A percentile compares a stretch with the other conserved stretches of the same genome.
phyloP scores from a whole-genome alignment of 2,888 invertebrate genomes.

The Drosophila tripunctata region DNA sequence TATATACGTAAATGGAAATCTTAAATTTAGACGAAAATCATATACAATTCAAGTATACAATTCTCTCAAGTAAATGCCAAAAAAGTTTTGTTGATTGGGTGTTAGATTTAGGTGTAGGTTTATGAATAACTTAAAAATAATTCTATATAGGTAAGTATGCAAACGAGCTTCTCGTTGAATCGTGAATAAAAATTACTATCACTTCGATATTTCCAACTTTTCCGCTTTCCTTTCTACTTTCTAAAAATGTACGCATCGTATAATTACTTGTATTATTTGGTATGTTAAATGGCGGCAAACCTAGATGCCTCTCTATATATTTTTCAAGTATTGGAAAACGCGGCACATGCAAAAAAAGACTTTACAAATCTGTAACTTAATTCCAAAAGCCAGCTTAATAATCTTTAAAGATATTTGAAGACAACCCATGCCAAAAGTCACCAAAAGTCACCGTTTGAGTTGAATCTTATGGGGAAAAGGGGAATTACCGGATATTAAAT shows the following conservation, averaged over 20 bases:
- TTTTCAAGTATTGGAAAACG: slow-evolving; percentile 38
- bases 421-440: slow-evolving; percentile 63
- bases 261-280: slow-evolving; percentile 63
- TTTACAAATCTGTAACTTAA: slow-evolving; percentile 6
- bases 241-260: slow-evolving; percentile 38
- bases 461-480: not conserved
- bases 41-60: slow-evolving; percentile 48
- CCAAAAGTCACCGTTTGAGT: slow-evolving; percentile 36
- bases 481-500: not conserved
- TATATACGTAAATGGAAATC: slow-evolving; percentile 54
- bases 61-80: slow-evolving; percentile 79
- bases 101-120: slow-evolving; percentile 23
- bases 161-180: slow-evolving; percentile 56
- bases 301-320: slow-evolving; percentile 45
- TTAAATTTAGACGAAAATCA: slow-evolving; percentile 78
- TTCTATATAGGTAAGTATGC: slow-evolving; percentile 63
- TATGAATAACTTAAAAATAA: slow-evolving; percentile 56
- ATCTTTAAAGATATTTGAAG: slow-evolving; percentile 40
- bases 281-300: slow-evolving; percentile 76
- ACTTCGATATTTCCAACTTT: slow-evolving; percentile 44
- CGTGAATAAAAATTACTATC: slow-evolving; percentile 65
- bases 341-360: slow-evolving; percentile 59
- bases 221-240: slow-evolving; percentile 34
- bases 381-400: slow-evolving; percentile 8
- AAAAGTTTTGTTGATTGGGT: slow-evolving; percentile 44